These are phyloP conservation scores for Chrysomallon squamiferum DNA, from an alignment of 1,140 invertebrate genomes.

Conservation along the genomic window DNA sequence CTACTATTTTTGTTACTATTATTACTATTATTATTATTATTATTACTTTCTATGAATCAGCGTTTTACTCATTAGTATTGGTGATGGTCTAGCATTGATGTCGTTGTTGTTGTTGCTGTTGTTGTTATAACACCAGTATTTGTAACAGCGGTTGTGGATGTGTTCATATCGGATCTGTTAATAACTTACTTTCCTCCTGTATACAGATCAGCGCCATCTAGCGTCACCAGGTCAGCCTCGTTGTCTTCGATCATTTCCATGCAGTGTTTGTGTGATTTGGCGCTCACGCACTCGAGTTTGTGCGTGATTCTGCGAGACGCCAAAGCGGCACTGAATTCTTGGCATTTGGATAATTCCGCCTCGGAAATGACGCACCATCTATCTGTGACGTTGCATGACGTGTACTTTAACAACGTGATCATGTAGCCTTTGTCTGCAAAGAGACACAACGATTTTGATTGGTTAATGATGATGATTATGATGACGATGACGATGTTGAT, in stretches of 20 bases:
- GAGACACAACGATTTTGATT: not conserved
- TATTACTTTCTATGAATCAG: too few species aligned
- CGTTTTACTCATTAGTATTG: too few species aligned
- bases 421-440: slow-evolving; percentile 15
- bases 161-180: too few species aligned
- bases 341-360: slow-evolving; percentile 85
- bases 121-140: too few species aligned
- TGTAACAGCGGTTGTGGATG: too few species aligned
- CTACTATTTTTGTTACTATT: too few species aligned
- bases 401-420: slow-evolving; percentile 10
- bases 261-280: slow-evolving; percentile 72
- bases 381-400: not conserved
- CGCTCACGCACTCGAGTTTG: slow-evolving; percentile 14
- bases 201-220: slow-evolving; percentile 92
- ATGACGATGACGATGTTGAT: too few species aligned
- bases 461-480: too few species aligned
- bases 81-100: too few species aligned
- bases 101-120: too few species aligned
- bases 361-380: slow-evolving; percentile 82
- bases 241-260: slow-evolving; percentile 74
- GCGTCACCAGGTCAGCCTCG: slow-evolving; percentile 79
- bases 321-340: slow-evolving; percentile 82
- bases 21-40: too few species aligned
- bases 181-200: slow-evolving; percentile 17
- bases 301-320: slow-evolving; percentile 4